phyloP scores from a whole-genome alignment of 2,797 vertebrate genomes.

The Molossus alvarezi region DNA sequence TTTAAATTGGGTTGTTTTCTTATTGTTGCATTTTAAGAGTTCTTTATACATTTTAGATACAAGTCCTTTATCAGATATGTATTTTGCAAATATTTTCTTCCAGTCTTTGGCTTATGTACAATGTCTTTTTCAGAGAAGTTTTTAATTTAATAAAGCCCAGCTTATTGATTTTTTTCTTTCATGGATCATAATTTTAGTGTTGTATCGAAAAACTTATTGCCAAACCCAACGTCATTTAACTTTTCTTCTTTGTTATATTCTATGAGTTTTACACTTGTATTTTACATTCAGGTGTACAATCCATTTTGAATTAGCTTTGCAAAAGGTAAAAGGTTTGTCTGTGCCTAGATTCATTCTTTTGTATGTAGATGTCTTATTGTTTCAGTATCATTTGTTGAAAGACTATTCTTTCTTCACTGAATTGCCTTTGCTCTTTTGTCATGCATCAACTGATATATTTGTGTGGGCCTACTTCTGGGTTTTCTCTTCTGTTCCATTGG shows the following conservation, averaged over 20 bases:
- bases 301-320: not conserved
- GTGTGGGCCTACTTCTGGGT: not conserved
- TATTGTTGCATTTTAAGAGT: not conserved
- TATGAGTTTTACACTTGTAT: not conserved
- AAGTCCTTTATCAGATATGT: not conserved
- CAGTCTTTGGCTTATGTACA: not conserved
- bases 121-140: not conserved
- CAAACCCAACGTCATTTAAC: not conserved
- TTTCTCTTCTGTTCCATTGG: not conserved
- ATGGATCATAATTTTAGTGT: not conserved
- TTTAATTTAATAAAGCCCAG: conserved; percentile 6
- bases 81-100: conserved; percentile 2
- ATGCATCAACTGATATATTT: not conserved
- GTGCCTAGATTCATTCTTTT: not conserved
- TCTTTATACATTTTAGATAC: not conserved
- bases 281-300: not conserved
- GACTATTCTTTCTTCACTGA: not conserved
- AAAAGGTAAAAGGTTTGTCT: not conserved
- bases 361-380: not conserved
- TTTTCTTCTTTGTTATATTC: not conserved
- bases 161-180: not conserved
- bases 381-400: not conserved
- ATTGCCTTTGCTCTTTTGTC: not conserved
- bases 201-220: not conserved
- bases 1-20: not conserved